phyloP scores from a whole-genome alignment of 2,888 invertebrate genomes.

The Choreutis nemorana region DNA sequence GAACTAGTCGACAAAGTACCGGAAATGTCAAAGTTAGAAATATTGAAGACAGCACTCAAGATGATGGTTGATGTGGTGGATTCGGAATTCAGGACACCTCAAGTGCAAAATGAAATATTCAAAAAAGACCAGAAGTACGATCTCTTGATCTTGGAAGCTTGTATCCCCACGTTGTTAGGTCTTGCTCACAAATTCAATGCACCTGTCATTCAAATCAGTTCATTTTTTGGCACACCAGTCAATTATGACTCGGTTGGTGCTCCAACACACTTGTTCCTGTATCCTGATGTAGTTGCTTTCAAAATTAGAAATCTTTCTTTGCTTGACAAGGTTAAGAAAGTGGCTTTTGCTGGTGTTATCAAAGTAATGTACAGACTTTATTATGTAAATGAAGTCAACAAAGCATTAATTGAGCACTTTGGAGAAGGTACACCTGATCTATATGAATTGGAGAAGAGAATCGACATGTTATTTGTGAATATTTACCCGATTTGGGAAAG shows the following conservation, averaged over 20 bases:
- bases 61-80: too few species aligned
- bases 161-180: too few species aligned
- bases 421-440: conserved; percentile 1
- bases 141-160: too few species aligned
- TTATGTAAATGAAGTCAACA: background rate
- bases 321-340: background rate
- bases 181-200: conserved; percentile 20
- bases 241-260: conserved; percentile 15
- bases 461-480: conserved; percentile 1
- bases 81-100: too few species aligned
- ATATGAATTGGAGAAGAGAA: background rate
- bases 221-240: conserved; percentile 15
- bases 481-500: conserved; percentile 1
- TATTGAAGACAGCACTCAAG: too few species aligned
- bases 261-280: conserved; percentile 15
- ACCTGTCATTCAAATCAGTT: conserved; percentile 23
- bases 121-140: too few species aligned
- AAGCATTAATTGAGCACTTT: background rate
- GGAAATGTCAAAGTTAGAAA: too few species aligned
- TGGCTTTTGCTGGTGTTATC: background rate
- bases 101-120: too few species aligned
- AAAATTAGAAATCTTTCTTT: background rate
- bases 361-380: background rate
- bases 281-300: conserved; percentile 7
- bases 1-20: too few species aligned